A percentile compares a stretch with the other conserved stretches of the same genome.
Evolutionary conservation across 2,797 vertebrate genomes (phyloP).

Genomic region (Pogonophryne albipinna): DNA sequence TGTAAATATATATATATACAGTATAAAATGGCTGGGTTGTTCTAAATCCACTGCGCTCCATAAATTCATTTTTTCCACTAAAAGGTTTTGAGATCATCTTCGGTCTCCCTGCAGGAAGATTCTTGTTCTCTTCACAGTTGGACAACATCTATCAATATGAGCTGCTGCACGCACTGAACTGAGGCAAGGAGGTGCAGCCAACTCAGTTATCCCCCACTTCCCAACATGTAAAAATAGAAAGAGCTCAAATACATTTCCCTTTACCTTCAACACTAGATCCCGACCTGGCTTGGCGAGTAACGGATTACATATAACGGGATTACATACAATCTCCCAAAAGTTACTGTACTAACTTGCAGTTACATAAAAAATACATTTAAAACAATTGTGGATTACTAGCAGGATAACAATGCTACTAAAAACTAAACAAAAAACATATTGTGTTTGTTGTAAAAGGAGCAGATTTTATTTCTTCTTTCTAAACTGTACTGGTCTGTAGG

Average conservation of each 20-base stretch:
- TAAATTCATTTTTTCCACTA: constrained; percentile 41
- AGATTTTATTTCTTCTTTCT: too few relatives aligned
- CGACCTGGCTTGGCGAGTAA: background rate
- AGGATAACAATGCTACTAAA: too few relatives aligned
- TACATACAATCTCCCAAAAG: too few relatives aligned
- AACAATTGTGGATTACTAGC: too few relatives aligned
- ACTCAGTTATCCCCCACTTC: constrained; percentile 47
- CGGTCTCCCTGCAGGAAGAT: constrained; percentile 28
- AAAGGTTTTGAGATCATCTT: constrained; percentile 42
- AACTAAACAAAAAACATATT: too few relatives aligned
- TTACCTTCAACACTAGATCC: constrained; percentile 42
- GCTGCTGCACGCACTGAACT: constrained; percentile 24
- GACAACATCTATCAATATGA: constrained; percentile 54
- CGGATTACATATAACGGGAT: too few relatives aligned
- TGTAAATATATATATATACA: background rate
- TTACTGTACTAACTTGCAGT: too few relatives aligned
- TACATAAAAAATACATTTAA: too few relatives aligned
- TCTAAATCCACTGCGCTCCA: constrained; percentile 35
- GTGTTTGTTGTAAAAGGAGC: too few relatives aligned
- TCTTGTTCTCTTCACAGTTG: constrained; percentile 48
- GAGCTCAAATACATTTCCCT: constrained; percentile 28
- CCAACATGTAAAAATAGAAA: constrained; percentile 44
- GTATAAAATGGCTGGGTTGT: constrained; percentile 10
- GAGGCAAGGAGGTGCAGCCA: constrained; percentile 23
- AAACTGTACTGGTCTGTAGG: too few relatives aligned